These are phyloP conservation scores for Seira sanloemensis DNA, from an alignment of 2,888 invertebrate genomes.

Conservation along the genomic window DNA sequence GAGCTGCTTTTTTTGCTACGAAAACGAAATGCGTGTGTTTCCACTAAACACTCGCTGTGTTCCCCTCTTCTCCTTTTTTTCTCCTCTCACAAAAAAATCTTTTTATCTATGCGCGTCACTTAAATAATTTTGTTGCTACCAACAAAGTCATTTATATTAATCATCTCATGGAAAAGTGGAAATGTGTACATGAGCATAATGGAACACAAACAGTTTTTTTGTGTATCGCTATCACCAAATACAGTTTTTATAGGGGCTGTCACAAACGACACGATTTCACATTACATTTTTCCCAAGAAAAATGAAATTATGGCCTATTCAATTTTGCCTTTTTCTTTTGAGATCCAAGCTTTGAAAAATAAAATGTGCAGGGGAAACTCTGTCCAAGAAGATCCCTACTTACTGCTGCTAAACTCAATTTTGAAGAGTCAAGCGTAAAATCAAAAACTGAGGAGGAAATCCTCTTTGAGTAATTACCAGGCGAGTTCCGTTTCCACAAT, in stretches of 20 bases:
- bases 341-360: background rate
- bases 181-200: background rate
- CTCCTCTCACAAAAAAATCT: background rate
- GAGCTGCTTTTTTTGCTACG: slow-evolving; percentile 10
- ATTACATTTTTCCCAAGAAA: background rate
- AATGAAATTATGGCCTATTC: background rate
- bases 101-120: slow-evolving; percentile 6
- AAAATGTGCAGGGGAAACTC: background rate
- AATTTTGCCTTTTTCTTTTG: background rate
- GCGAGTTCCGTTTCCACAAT: too few relatives aligned
- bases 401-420: too few relatives aligned
- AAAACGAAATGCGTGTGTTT: slow-evolving; percentile 33
- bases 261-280: background rate
- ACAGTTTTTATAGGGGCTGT: slow-evolving; percentile 1
- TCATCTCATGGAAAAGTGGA: background rate
- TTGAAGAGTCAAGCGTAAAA: too few relatives aligned
- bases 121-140: slow-evolving; percentile 18
- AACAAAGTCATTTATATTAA: slow-evolving; percentile 14
- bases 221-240: background rate
- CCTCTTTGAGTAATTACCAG: too few relatives aligned
- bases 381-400: too few relatives aligned
- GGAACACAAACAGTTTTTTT: background rate
- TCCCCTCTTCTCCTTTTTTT: slow-evolving; percentile 10
- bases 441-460: too few relatives aligned
- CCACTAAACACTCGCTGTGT: slow-evolving; percentile 42